Conservation (phyloP, 2,797 vertebrate genomes). For the Sebastolobus altivelis region DNA sequence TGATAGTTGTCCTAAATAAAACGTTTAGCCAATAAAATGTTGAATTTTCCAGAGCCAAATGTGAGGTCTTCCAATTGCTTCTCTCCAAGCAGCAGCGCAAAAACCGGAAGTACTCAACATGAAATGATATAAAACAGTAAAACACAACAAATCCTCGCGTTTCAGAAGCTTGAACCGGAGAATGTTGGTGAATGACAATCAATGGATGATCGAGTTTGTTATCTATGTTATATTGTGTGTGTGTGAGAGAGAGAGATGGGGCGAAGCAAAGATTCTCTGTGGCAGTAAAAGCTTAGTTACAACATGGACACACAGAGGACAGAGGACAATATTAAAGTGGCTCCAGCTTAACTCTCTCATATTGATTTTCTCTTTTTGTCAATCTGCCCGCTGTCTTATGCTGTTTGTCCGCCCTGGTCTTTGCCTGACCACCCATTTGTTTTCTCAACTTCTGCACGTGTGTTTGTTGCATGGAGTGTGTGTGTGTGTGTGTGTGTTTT, state of each 20-base stretch:
- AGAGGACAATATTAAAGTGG: constrained; percentile 35
- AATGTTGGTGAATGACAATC: neutral
- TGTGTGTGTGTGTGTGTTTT: constrained; percentile 2
- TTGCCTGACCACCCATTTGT: constrained; percentile 24
- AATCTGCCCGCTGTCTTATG: constrained; percentile 10
- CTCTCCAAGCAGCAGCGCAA: neutral
- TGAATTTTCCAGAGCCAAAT: neutral
- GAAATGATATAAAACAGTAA: neutral
- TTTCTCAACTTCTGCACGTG: neutral
- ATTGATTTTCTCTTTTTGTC: constrained; percentile 60
- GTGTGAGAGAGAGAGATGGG: neutral
- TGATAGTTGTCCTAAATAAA: too few relatives aligned
- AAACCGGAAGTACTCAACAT: neutral
- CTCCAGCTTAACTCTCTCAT: constrained; percentile 39
- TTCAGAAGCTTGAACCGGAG: neutral
- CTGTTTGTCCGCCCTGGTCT: constrained; percentile 18
- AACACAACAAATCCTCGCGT: neutral
- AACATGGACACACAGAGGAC: constrained; percentile 18
- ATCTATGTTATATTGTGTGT: neutral
- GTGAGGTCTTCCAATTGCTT: neutral
- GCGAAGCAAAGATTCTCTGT: neutral
- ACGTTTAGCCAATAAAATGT: too few relatives aligned
- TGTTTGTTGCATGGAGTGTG: neutral
- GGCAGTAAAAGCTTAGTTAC: neutral
- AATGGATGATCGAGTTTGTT: neutral